phyloP scores from a whole-genome alignment of 2,888 invertebrate genomes.

The Plebejus anna region DNA sequence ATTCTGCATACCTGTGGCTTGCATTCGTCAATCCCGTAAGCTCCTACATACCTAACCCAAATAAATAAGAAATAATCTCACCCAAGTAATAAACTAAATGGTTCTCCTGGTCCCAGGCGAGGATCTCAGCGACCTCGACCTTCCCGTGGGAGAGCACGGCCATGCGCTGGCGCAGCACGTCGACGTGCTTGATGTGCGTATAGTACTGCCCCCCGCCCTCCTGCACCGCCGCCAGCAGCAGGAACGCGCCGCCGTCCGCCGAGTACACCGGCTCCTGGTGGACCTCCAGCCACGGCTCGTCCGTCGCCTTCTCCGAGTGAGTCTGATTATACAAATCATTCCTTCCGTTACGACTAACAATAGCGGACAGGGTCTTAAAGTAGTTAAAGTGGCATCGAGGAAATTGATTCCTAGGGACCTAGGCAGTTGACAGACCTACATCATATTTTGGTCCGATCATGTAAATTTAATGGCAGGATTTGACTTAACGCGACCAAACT shows the following conservation, averaged over 20 bases:
- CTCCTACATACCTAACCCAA: too few species aligned
- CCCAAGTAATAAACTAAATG: constrained; percentile 88
- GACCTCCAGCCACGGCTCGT: constrained; percentile 92
- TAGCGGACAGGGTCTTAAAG: too few species aligned
- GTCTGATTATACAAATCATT: constrained; percentile 67
- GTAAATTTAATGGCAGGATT: too few species aligned
- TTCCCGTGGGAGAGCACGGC: constrained; percentile 92
- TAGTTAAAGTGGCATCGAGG: too few species aligned
- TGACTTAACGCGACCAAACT: too few species aligned
- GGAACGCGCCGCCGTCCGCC: constrained; percentile 90
- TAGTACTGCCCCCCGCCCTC: constrained; percentile 91
- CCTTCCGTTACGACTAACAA: too few species aligned
- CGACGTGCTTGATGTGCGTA: constrained; percentile 93
- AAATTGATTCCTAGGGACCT: too few species aligned
- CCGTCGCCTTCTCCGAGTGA: constrained; percentile 90
- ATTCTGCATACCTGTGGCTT: too few species aligned
- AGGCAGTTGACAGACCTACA: too few species aligned
- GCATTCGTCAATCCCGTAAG: too few species aligned
- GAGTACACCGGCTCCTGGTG: constrained; percentile 92
- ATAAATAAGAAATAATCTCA: constrained; percentile 38
- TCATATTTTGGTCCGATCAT: too few species aligned
- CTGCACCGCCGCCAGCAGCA: constrained; percentile 89
- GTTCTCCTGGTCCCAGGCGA: constrained; percentile 91
- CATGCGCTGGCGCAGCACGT: constrained; percentile 89
- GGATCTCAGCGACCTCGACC: constrained; percentile 90